Evolutionary conservation across 2,797 vertebrate genomes (phyloP), one percentile per base, ranked within the genome.

Genomic region (Betta splendens): DNA sequence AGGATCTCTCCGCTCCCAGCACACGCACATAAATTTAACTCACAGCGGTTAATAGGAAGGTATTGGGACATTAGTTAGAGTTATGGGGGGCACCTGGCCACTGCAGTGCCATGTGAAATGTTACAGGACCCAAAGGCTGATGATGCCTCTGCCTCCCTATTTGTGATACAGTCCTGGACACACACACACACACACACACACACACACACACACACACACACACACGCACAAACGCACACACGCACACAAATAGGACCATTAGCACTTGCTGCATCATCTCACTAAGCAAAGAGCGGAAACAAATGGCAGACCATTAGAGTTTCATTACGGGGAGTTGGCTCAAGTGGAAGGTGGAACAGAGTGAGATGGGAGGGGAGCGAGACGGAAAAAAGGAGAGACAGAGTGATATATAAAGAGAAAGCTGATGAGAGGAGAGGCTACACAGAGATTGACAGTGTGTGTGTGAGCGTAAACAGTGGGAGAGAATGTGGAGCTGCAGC

Each of bases 221-320:
- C 80, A 76, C 64, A 67, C 50, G 69, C 47, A 63, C 44, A 50
- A 7, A 50, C 52, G 66, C 16, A 55, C 37, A 52, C 42, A 38
- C 53, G 72, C 69, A 77, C 71, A 78, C 72, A 85, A 60, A 85
- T 17, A 83, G 73, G 69, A 65, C 85, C 87, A 89, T 89, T 88
- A 87, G 79, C 61, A 46, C 64, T 78, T 73, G 69, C 85, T 85
- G 81, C 85, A 87, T 80, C 69, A 79, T 81, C 80, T 85, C 79
- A 77, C 85, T 83, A 80, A 86, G 88, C 78, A 85, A 85, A 80
- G 84, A 88, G 81, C 68, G 71, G 66, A 78, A 87, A 89, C 79
- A 77, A 89, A 86, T 87, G 71, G 79, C 57, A 82, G 81, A 79
- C 85, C 84, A 90, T 89, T 89, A 86, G 83, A 83, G 75, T 87